A percentile compares a stretch with the other conserved stretches of the same genome.
phyloP scores from a whole-genome alignment of 2,797 vertebrate genomes.

The Phaenicophaeus curvirostris region DNA sequence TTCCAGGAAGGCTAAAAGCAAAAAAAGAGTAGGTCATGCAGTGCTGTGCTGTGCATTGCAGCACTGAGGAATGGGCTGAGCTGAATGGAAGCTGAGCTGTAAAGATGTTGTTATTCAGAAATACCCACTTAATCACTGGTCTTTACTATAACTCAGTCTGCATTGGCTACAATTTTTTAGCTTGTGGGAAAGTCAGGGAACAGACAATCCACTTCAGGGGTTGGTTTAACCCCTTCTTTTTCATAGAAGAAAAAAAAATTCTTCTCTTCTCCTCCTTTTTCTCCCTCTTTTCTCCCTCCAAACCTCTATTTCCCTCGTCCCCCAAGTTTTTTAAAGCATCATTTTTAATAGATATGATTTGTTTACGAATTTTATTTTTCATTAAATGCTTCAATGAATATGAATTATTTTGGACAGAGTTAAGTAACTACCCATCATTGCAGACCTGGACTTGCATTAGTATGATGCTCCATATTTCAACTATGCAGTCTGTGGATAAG shows the following conservation, averaged over 20 bases:
- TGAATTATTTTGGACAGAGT: neutral
- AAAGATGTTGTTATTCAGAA: neutral
- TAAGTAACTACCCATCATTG: neutral
- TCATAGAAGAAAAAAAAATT: neutral
- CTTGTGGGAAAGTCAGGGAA: neutral
- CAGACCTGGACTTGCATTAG: neutral
- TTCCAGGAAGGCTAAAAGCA: neutral
- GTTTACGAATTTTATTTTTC: neutral
- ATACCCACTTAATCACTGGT: neutral
- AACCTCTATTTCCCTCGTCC: no score
- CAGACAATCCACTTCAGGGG: neutral
- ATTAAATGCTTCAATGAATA: neutral
- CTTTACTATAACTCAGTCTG: neutral
- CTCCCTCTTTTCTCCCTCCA: rapidly evolving
- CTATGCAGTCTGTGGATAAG: neutral
- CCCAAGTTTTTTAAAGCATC: rapidly evolving
- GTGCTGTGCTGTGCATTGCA: neutral
- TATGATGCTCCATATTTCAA: neutral
- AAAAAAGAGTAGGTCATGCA: neutral
- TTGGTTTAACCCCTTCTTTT: neutral
- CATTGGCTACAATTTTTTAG: neutral
- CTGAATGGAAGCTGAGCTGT: neutral
- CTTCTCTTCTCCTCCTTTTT: rapidly evolving
- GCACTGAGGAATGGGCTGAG: neutral
- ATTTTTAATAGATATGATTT: neutral